Evolutionary conservation across 2,888 invertebrate species (phyloP), one percentile per base, ranked within the genome.

Genomic region (Mythimna ferrago): DNA sequence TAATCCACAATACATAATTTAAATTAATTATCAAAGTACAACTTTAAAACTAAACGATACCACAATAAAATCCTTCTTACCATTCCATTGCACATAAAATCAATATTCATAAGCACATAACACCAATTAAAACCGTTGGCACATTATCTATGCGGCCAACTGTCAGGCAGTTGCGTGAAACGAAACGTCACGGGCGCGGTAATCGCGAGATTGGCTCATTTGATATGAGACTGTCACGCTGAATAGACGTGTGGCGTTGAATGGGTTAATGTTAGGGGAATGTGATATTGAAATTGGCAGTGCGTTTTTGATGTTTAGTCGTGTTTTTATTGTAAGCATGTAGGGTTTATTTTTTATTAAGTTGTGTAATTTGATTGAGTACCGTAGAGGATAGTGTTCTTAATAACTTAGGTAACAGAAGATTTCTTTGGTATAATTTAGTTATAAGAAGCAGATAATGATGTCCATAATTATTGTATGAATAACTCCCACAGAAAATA

Each of bases 121-220:
- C 71, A 69, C 72, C 77, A 86, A 89, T 88, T 89, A 87, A 76
- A 87, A 82, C 81, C 74, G 85, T 84, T 82, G 77, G 84, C 76
- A 81, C 78, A 84, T 83, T 86, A 85, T 86, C 89, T 90, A 89
- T 88, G 87, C 87, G 83, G 86, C 92, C 95, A 95, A 94, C 95
- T 95, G 95, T 92, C 93, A 88, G 92, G 88, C 95, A 94, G 95
- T 94, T 95, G 95, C 91, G 91, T 94, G 92, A 92, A 93, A 93
- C 89, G 92, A 81, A 89, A 93, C 92, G 94, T 91, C 92, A 91
- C 73, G 77, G 86, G 86, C 77, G 74, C 86, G 89, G 87, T 93
- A 92, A 93, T 93, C 93, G 92, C 83, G 73, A 92, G 94, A 95
- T 94, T 92, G 91, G 88, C 89, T 90, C 88, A 91, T 87, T 92